phyloP scores from a whole-genome alignment of 1,140 invertebrate genomes.

The Ylistrum balloti region DNA sequence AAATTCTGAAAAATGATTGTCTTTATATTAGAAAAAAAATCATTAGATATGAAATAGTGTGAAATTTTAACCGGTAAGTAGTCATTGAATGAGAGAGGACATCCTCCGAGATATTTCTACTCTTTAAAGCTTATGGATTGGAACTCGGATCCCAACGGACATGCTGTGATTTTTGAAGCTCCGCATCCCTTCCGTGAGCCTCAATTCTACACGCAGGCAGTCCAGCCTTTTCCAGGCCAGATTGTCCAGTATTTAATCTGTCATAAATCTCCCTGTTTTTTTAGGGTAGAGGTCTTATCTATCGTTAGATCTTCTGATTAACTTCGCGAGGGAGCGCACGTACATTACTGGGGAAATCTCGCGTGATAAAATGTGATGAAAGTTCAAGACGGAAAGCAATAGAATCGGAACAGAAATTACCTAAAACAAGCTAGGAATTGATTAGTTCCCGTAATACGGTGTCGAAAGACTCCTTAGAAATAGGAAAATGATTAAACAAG shows the following conservation, averaged over 20 bases:
- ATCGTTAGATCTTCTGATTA: constrained; percentile 21
- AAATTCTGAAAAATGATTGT: no score
- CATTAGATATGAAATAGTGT: no score
- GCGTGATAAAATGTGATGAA: constrained; percentile 34
- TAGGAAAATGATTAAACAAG: constrained; percentile 40
- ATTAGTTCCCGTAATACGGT: constrained; percentile 17
- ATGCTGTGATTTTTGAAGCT: no score
- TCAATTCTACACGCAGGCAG: not conserved
- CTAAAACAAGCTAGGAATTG: constrained; percentile 32
- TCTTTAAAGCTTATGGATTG: no score
- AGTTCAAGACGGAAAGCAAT: constrained; percentile 30
- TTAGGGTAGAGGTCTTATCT: constrained; percentile 33
- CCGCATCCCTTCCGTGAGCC: not conserved
- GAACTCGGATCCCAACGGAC: no score
- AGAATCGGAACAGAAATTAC: not conserved
- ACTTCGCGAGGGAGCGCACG: constrained; percentile 12
- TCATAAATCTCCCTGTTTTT: constrained; percentile 1
- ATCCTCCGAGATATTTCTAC: no score
- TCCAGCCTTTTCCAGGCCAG: not conserved
- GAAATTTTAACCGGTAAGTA: no score
- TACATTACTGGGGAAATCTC: constrained; percentile 7
- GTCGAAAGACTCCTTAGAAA: constrained; percentile 33
- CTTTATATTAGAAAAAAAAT: no score
- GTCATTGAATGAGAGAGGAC: no score
- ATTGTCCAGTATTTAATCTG: constrained; percentile 35